Conservation (phyloP, 2,888 invertebrate species). For the Pachymerium ferrugineum region DNA sequence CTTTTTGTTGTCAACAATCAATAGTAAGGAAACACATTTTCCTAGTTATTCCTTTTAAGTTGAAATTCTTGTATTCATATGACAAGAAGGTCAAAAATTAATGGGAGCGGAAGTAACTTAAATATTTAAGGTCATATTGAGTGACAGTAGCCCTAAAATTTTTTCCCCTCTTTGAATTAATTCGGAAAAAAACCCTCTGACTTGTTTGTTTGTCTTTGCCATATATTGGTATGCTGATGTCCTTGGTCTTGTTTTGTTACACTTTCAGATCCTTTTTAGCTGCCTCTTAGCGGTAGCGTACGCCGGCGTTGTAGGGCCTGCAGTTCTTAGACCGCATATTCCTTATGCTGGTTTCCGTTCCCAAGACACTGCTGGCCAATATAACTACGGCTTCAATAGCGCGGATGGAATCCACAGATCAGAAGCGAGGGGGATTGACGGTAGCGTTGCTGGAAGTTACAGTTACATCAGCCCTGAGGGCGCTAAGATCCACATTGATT, state of each 20-base stretch:
- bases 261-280: neutral
- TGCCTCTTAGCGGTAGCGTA: neutral
- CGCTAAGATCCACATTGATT: neutral
- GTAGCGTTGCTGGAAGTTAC: slow-evolving; percentile 8
- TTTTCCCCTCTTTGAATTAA: neutral
- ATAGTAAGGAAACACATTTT: no score
- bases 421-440: slow-evolving; percentile 1
- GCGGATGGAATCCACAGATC: neutral
- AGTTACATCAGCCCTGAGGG: slow-evolving; percentile 27
- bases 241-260: neutral
- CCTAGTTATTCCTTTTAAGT: no score
- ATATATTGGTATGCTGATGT: slow-evolving; percentile 6
- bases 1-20: no score
- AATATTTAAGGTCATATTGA: neutral
- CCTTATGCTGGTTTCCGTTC: neutral
- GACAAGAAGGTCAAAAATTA: neutral
- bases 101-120: neutral
- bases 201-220: no score
- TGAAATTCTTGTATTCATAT: no score
- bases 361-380: slow-evolving; percentile 18
- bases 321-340: neutral
- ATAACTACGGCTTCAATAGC: slow-evolving; percentile 18
- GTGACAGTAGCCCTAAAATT: neutral
- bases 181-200: no score
- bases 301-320: neutral